Conservation (phyloP, 2,797 vertebrate species). For the Crocodylus rhombifer region DNA sequence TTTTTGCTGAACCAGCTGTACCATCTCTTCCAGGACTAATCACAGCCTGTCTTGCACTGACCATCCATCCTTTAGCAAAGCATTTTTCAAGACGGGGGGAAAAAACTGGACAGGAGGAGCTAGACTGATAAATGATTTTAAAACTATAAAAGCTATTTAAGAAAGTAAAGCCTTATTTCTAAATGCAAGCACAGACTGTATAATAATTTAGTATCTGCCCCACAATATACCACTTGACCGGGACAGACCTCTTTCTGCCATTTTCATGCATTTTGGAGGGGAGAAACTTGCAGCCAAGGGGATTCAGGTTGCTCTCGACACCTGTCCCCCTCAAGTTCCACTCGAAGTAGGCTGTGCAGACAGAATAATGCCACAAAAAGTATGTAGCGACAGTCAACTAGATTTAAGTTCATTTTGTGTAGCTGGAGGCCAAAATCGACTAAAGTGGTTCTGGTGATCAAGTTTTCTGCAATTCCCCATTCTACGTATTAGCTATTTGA, state of each 20-base stretch:
- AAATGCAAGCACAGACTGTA: neutral
- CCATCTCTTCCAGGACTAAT: neutral
- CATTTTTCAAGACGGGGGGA: neutral
- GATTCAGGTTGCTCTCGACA: neutral
- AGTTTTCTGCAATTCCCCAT: constrained; percentile 84
- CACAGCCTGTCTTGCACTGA: neutral
- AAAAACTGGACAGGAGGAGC: neutral
- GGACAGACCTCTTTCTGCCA: neutral
- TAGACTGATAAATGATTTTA: constrained; percentile 17
- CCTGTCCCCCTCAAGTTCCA: neutral
- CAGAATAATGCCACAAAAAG: constrained; percentile 78
- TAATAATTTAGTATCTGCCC: neutral
- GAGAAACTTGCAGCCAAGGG: neutral
- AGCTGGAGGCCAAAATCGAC: constrained; percentile 86
- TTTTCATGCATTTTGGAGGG: neutral
- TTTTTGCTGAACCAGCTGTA: neutral
- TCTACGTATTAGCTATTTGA: constrained; percentile 80
- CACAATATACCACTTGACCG: neutral
- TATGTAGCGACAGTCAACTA: constrained; percentile 79
- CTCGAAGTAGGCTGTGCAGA: constrained; percentile 13
- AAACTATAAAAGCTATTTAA: neutral
- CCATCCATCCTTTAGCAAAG: accelerated
- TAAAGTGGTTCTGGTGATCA: constrained; percentile 82
- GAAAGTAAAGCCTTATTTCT: neutral
- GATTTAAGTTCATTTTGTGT: constrained; percentile 85